These are phyloP conservation scores for Chamaetylas fuelleborni DNA, from an alignment of 2,113 vertebrate genomes.

Conservation along the genomic window DNA sequence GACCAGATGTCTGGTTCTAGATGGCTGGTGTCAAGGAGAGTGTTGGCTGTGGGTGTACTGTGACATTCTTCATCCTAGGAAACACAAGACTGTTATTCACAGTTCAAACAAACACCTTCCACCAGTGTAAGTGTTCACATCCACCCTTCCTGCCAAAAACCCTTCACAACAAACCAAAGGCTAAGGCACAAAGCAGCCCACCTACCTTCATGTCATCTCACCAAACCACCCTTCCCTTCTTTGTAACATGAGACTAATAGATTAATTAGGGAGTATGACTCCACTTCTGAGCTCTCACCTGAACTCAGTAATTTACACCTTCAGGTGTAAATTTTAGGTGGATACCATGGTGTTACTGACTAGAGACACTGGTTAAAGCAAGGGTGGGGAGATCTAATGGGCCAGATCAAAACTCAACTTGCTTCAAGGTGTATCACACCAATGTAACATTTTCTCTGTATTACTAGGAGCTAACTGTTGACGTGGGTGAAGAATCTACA, in stretches of 20 bases:
- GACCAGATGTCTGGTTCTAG: slow-evolving; percentile 86
- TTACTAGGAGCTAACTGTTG: neutral
- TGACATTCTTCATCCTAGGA: slow-evolving; percentile 80
- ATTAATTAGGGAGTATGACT: neutral
- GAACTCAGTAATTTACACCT: neutral
- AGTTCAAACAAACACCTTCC: neutral
- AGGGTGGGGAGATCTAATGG: neutral
- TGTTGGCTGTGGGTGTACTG: slow-evolving; percentile 70
- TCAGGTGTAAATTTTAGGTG: neutral
- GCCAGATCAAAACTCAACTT: neutral
- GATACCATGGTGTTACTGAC: neutral
- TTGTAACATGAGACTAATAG: neutral
- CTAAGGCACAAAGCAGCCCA: neutral
- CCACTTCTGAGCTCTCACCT: neutral
- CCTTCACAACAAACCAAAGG: neutral
- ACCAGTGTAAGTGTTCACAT: neutral
- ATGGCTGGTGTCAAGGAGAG: slow-evolving; percentile 85
- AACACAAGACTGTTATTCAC: slow-evolving; percentile 24
- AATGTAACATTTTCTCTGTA: neutral
- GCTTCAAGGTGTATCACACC: neutral
- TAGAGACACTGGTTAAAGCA: neutral
- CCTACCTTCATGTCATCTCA: neutral
- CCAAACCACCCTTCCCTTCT: neutral
- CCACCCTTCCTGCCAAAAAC: accelerated
- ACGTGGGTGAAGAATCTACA: neutral